These are phyloP conservation scores for Anguilla megastoma DNA, from an alignment of 2,797 vertebrate genomes.

Conservation along the genomic window DNA sequence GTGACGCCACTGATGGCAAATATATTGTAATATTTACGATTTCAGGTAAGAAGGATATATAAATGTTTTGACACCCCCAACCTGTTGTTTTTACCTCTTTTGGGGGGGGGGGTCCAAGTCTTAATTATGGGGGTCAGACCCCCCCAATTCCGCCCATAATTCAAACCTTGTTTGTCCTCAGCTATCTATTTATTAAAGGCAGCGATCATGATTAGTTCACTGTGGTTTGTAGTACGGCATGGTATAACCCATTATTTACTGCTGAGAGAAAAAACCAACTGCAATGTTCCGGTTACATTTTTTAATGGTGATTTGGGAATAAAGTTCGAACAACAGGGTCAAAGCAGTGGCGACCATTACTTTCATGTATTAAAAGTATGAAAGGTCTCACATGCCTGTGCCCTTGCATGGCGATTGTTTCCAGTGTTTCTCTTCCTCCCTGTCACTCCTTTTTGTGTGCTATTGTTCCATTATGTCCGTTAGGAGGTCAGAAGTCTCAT, in stretches of 20 bases:
- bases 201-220: background rate
- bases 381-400: background rate
- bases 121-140: too few species aligned
- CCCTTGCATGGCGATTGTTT: background rate
- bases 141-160: too few species aligned
- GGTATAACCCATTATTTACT: background rate
- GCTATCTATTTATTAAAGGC: background rate
- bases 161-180: too few species aligned
- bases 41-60: too few species aligned
- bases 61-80: too few species aligned
- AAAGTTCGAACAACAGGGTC: background rate
- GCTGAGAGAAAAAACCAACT: background rate
- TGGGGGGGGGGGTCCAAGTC: too few species aligned
- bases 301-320: background rate
- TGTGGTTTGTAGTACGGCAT: background rate
- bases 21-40: too few species aligned
- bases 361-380: background rate
- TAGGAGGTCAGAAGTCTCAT: background rate
- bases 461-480: background rate
- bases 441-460: background rate
- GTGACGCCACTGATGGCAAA: too few species aligned
- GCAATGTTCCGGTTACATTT: background rate
- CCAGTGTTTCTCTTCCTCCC: background rate
- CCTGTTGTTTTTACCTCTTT: too few species aligned
- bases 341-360: background rate